These are phyloP conservation scores for Araneus ventricosus DNA, from an alignment of 1,140 invertebrate species.

Conservation along the genomic window DNA sequence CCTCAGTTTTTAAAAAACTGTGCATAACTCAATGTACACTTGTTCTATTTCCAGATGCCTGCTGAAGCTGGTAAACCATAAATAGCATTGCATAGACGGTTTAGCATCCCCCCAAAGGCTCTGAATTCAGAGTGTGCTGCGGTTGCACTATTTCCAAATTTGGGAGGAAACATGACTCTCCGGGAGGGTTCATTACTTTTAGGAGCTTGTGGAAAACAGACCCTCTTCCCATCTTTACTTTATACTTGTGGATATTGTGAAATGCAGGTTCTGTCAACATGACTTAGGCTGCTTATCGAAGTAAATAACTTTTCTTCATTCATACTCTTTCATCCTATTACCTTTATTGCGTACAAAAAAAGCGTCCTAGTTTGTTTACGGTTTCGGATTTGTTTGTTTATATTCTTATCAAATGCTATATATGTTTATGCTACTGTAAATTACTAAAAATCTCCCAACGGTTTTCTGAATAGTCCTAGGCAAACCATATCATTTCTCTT, in stretches of 20 bases:
- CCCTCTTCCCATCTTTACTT: constrained; percentile 34
- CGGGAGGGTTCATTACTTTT: constrained; percentile 74
- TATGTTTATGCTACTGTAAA: too few species aligned
- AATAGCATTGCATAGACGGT: constrained; percentile 74
- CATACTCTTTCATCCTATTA: neutral
- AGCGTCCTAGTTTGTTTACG: neutral
- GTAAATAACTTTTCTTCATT: constrained; percentile 4
- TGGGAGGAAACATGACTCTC: constrained; percentile 75
- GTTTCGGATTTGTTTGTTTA: neutral
- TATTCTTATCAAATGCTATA: too few species aligned
- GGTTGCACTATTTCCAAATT: constrained; percentile 76
- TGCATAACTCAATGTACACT: constrained; percentile 73
- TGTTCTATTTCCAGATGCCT: constrained; percentile 74
- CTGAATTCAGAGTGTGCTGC: constrained; percentile 66
- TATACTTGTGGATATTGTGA: constrained; percentile 54
- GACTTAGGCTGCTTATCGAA: constrained; percentile 48
- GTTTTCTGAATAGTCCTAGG: too few species aligned
- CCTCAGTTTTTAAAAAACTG: constrained; percentile 65
- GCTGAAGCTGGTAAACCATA: constrained; percentile 74
- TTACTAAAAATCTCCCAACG: too few species aligned
- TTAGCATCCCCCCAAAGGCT: constrained; percentile 63
- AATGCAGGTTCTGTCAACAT: constrained; percentile 55
- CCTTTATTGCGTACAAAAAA: neutral
- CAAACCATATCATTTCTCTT: too few species aligned
- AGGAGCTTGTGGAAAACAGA: constrained; percentile 68